Evolutionary conservation across 1,140 invertebrate genomes (phyloP).

Genomic region (Arctopsyche grandis): DNA sequence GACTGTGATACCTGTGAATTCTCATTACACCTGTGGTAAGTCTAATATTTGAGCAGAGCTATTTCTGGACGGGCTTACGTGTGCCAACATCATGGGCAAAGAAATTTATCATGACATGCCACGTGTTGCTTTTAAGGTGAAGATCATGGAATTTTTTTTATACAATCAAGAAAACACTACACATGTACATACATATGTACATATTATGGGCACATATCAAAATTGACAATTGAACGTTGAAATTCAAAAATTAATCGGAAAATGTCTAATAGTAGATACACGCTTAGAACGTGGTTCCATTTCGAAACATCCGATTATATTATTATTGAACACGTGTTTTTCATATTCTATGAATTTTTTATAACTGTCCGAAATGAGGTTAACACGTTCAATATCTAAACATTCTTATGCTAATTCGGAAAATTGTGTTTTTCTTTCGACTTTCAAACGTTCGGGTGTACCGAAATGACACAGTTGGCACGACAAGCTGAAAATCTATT

Average conservation of each 20-base stretch:
- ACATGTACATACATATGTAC: not conserved
- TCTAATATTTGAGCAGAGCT: not conserved
- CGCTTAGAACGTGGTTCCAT: too few species aligned
- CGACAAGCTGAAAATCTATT: not conserved
- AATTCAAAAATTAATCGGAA: too few species aligned
- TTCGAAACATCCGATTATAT: too few species aligned
- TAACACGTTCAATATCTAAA: not conserved
- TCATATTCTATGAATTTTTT: not conserved
- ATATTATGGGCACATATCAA: too few species aligned
- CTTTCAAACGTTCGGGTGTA: not conserved
- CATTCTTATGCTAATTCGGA: slow-evolving; percentile 2
- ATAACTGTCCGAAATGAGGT: not conserved
- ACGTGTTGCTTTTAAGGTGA: not conserved
- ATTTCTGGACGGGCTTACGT: not conserved
- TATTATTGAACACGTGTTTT: not conserved
- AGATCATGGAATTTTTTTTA: not conserved
- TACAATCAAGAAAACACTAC: not conserved
- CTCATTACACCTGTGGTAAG: too few species aligned
- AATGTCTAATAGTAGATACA: too few species aligned
- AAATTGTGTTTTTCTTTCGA: not conserved
- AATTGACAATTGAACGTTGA: not conserved
- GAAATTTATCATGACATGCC: too few species aligned
- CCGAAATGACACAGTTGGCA: slow-evolving; percentile 23
- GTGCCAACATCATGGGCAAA: not conserved
- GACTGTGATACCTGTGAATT: not conserved